Percentiles rank a stretch among this genome's conserved stretches.
phyloP scores from a whole-genome alignment of 2,113 vertebrate species.

The Salvelinus fontinalis region DNA sequence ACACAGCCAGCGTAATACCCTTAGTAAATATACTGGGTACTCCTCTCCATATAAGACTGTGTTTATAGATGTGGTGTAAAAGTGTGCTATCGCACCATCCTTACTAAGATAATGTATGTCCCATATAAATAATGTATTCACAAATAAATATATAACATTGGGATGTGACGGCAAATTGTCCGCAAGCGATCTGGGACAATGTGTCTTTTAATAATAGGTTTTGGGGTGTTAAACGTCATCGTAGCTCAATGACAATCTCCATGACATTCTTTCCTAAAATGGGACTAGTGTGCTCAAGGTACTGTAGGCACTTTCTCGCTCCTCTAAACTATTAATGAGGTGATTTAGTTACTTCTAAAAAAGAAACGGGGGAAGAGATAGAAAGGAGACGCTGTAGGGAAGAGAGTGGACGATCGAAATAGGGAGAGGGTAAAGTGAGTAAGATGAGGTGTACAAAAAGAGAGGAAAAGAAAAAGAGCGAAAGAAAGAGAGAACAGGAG shows the following conservation, averaged over 20 bases:
- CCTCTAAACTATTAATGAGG: constrained; percentile 66
- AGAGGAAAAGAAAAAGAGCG: background rate
- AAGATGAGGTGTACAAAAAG: background rate
- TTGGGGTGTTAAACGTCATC: background rate
- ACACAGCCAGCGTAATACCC: too few relatives aligned
- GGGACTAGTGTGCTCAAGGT: background rate
- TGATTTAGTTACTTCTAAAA: constrained; percentile 52
- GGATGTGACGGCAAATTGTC: too few relatives aligned
- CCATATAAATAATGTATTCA: too few relatives aligned
- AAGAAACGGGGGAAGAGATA: constrained; percentile 38
- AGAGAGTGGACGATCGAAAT: background rate
- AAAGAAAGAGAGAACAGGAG: background rate
- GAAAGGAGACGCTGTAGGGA: constrained; percentile 20
- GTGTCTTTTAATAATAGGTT: background rate
- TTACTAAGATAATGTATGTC: too few relatives aligned
- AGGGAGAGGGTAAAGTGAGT: background rate
- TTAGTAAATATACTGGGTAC: too few relatives aligned
- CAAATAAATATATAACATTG: too few relatives aligned
- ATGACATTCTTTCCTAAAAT: background rate
- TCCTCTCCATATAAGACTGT: too few relatives aligned
- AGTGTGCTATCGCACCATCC: too few relatives aligned
- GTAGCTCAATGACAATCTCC: background rate
- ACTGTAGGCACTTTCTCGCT: constrained; percentile 23
- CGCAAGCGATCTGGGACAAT: too few relatives aligned
- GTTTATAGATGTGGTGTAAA: too few relatives aligned